Percentiles rank a stretch among this genome's conserved stretches.
phyloP scores from a whole-genome alignment of 2,888 invertebrate species.

The Ceraclea dissimilis region DNA sequence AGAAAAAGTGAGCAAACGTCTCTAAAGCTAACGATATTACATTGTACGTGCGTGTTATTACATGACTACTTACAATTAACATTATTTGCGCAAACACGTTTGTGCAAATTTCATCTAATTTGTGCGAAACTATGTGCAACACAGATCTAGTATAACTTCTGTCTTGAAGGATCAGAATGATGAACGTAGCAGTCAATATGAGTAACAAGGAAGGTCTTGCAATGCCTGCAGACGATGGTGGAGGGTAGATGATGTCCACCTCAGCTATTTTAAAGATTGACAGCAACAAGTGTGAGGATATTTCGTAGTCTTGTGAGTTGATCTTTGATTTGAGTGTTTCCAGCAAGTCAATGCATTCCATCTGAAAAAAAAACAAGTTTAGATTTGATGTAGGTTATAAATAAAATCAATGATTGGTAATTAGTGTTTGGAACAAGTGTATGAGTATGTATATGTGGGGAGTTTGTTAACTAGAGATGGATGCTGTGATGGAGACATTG shows the following conservation, averaged over 20 bases:
- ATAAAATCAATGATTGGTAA: not conserved
- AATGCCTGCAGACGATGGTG: conserved; percentile 48
- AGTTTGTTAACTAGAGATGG: too few species aligned
- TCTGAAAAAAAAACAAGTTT: conserved; percentile 49
- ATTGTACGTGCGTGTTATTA: conserved; percentile 13
- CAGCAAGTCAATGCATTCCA: conserved; percentile 74
- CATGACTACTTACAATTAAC: conserved; percentile 4
- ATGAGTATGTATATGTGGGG: too few species aligned
- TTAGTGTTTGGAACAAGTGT: too few species aligned
- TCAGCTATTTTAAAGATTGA: conserved; percentile 91
- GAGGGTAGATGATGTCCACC: conserved; percentile 78
- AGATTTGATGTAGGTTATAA: not conserved
- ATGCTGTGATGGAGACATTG: too few species aligned
- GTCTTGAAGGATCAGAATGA: not conserved
- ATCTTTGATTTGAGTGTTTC: conserved; percentile 77
- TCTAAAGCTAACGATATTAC: conserved; percentile 18
- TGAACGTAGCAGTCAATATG: conserved; percentile 4
- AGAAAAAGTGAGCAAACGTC: conserved; percentile 22
- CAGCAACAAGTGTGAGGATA: conserved; percentile 77
- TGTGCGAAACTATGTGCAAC: conserved; percentile 17
- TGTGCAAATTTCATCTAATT: conserved; percentile 11
- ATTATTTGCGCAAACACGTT: conserved; percentile 1
- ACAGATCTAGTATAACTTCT: conserved; percentile 3
- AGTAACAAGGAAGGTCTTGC: conserved; percentile 8
- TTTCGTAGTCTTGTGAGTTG: conserved; percentile 76